Base-by-base conservation (phyloP, 2,113 vertebrate genomes). In the Triplophysa tibetana region DNA sequence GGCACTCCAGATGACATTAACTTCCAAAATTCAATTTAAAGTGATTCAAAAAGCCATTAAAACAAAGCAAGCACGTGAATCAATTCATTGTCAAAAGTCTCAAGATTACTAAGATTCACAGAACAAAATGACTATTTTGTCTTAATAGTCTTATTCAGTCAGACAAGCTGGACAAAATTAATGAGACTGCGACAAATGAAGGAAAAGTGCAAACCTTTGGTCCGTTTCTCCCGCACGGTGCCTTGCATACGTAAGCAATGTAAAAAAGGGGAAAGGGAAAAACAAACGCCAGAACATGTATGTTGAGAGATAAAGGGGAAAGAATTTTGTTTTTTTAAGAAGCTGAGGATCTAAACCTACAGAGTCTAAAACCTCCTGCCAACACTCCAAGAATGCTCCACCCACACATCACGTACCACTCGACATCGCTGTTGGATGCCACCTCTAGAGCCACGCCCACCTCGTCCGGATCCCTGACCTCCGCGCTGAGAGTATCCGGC, bases 401-500 rank as follows among this genome's bases (percentile, higher is more conserved):
- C 93, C 92, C 94, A 93, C 91, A 91, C 93, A 95, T 94, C 93
- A 96, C 95, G 92, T 95, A 96, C 95, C 95, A 94, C 95, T 91
- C 95, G 95, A 93, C 95, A 94, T 94, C 95, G 94, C 93, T 94
- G 94, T 88, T 95, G 95, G 92, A 93, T 86, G 91, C 88, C 90
- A 89, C 93, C 93, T 94, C 94, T 94, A 91, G 94, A 92, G 90
- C 94, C 94, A 87, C 95, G 95, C 88, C 91, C 90, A 92, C 96
- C 96, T 96, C 97, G 94, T 95, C 94, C 95, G 91, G 95, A 94
- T 94, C 94, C 96, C 84, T 94, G 95, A 87, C 94, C 95, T 88
- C 96, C 96, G 92, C 97, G 95, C 92, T 96, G 97, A 91, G 96
- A 93, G 94, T 96, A 98, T 89, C 93, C 91, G 90, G 94, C 93